phyloP scores from a whole-genome alignment of 64 coral and sea anemone genomes.

The Dendrophyllia cribrosa region DNA sequence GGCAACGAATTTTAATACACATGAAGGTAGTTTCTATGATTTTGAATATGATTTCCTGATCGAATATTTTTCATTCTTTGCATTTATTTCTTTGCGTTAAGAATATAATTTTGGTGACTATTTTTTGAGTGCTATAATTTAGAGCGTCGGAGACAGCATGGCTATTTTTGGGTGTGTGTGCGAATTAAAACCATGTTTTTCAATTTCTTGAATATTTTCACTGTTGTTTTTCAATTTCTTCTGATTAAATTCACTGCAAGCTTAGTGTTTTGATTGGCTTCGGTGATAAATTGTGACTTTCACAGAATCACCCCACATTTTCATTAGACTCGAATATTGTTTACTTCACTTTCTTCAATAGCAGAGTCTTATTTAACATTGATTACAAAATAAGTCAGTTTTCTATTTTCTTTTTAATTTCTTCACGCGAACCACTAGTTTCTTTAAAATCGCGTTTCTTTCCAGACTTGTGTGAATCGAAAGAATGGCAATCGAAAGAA shows the following conservation, averaged over 20 bases:
- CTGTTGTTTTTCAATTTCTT: background rate
- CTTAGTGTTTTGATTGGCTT: background rate
- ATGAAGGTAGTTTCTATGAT: background rate
- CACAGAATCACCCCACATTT: background rate
- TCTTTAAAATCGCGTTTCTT: background rate
- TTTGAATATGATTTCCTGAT: background rate
- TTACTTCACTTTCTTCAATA: constrained; percentile 12
- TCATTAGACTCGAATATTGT: constrained; percentile 7
- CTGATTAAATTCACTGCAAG: background rate
- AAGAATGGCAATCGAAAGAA: background rate
- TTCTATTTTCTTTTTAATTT: background rate
- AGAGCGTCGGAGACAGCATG: background rate
- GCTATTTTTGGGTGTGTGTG: background rate
- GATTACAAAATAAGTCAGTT: background rate
- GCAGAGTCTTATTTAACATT: background rate
- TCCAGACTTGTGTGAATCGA: background rate
- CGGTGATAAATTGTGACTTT: background rate
- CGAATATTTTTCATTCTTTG: background rate
- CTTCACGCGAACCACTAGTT: background rate
- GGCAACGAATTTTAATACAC: background rate
- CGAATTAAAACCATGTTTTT: constrained; percentile 1
- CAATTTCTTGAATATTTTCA: background rate
- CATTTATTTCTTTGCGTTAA: background rate
- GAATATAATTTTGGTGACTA: background rate
- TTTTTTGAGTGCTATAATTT: background rate